Evolutionary conservation across 1,140 invertebrate genomes (phyloP).

Genomic region (Brachionus calyciflorus): DNA sequence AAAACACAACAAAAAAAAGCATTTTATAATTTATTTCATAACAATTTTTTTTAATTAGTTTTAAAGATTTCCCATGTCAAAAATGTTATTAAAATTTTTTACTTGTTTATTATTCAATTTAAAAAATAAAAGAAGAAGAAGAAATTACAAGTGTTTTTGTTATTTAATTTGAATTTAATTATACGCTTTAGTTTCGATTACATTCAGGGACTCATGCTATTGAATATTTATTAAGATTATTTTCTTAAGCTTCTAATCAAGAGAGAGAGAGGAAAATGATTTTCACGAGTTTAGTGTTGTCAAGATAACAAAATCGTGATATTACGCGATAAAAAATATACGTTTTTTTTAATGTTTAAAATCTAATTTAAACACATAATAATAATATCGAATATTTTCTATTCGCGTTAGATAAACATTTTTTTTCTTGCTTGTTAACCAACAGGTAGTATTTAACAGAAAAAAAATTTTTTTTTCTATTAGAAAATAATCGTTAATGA

Average conservation of each 20-base stretch:
- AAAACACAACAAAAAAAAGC: too few relatives aligned
- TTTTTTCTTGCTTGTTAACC: not conserved
- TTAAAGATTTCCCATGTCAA: too few relatives aligned
- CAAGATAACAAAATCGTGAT: slow-evolving; percentile 24
- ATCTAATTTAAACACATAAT: slow-evolving; percentile 4
- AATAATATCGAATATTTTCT: not conserved
- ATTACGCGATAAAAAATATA: slow-evolving; percentile 20
- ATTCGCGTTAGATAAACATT: slow-evolving; percentile 14
- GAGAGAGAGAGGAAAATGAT: not conserved
- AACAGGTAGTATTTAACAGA: not conserved
- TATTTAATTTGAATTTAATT: slow-evolving; percentile 14
- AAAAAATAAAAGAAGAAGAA: too few relatives aligned
- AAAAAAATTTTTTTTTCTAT: not conserved
- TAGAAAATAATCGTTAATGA: too few relatives aligned
- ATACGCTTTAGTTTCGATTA: too few relatives aligned
- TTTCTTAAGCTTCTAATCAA: not conserved
- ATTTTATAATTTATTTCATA: too few relatives aligned
- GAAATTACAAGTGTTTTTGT: slow-evolving; percentile 34
- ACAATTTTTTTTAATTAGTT: too few relatives aligned
- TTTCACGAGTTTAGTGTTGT: too few relatives aligned
- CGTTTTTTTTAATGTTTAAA: too few relatives aligned
- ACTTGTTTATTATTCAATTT: too few relatives aligned
- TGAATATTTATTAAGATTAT: slow-evolving; percentile 31
- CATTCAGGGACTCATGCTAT: slow-evolving; percentile 9
- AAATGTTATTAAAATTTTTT: too few relatives aligned